Percentiles rank a stretch among this genome's conserved stretches.
Evolutionary conservation across 2,888 invertebrate species (phyloP).

Genomic region (Cephus runcator): DNA sequence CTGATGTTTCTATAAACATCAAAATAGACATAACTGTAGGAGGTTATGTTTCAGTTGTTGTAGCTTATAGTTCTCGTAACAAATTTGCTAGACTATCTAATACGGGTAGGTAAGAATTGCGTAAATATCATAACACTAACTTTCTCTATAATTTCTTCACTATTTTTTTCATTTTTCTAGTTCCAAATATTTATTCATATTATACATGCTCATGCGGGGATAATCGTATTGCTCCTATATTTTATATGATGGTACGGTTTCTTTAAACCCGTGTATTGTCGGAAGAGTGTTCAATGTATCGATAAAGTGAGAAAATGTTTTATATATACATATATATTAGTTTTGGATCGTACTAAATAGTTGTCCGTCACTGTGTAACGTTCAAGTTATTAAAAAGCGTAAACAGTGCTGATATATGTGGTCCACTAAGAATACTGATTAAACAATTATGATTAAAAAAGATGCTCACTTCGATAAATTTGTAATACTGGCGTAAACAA

Average conservation of each 20-base stretch:
- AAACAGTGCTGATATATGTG: neutral
- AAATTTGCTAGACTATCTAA: neutral
- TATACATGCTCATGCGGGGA: neutral
- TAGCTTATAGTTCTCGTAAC: neutral
- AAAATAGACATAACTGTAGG: neutral
- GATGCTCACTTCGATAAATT: neutral
- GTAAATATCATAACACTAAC: neutral
- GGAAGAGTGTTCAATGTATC: neutral
- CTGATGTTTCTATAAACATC: neutral
- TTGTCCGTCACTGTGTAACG: neutral
- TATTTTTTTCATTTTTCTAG: neutral
- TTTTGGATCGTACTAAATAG: no score
- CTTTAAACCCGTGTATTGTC: neutral
- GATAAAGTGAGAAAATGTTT: neutral
- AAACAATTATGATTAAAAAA: neutral
- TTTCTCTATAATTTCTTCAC: neutral
- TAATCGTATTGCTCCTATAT: neutral
- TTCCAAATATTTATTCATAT: neutral
- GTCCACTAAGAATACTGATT: neutral
- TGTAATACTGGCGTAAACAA: neutral
- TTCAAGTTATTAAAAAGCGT: neutral
- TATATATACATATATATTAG: no score
- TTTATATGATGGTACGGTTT: neutral
- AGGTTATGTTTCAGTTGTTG: neutral
- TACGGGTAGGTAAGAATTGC: neutral